Percentiles rank a stretch among this genome's conserved stretches.
phyloP scores from a whole-genome alignment of 2,797 vertebrate genomes.

The Myioborus melanocephalus region DNA sequence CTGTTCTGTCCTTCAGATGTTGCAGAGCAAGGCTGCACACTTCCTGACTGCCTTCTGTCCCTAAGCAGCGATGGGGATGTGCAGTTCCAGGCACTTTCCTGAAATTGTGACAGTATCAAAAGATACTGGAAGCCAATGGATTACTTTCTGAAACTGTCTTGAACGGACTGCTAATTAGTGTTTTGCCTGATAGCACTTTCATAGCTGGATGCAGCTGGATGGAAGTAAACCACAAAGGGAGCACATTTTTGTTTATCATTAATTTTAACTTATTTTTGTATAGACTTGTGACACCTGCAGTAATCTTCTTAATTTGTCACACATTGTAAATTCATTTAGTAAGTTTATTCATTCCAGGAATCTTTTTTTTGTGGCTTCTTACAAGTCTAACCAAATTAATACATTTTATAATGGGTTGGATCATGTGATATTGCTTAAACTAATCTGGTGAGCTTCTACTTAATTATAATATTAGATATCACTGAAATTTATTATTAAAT shows the following conservation, averaged over 20 bases:
- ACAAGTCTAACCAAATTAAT: not conserved
- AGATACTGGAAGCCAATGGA: not conserved
- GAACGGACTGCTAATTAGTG: constrained; percentile 28
- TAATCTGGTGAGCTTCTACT: not conserved
- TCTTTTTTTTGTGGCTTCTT: not conserved
- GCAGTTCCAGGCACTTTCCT: not conserved
- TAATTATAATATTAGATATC: not conserved
- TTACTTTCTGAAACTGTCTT: constrained; percentile 11
- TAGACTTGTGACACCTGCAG: not conserved
- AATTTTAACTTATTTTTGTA: constrained; percentile 25
- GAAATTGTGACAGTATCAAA: not conserved
- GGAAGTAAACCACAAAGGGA: constrained; percentile 36
- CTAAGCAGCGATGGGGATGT: not conserved
- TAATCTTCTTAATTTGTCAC: constrained; percentile 31
- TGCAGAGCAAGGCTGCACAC: not conserved
- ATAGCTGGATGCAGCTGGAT: constrained; percentile 28
- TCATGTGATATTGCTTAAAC: not conserved
- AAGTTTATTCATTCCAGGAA: not conserved
- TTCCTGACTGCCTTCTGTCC: not conserved
- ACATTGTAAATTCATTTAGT: constrained; percentile 16
- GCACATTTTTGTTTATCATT: not conserved
- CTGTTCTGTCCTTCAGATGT: not conserved
- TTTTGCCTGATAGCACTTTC: constrained; percentile 32
- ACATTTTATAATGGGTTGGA: not conserved
- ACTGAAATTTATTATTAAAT: not conserved